A percentile compares a stretch with the other conserved stretches of the same genome.
Conservation (phyloP, 2,797 vertebrate genomes). For the Champsocephalus gunnari region DNA sequence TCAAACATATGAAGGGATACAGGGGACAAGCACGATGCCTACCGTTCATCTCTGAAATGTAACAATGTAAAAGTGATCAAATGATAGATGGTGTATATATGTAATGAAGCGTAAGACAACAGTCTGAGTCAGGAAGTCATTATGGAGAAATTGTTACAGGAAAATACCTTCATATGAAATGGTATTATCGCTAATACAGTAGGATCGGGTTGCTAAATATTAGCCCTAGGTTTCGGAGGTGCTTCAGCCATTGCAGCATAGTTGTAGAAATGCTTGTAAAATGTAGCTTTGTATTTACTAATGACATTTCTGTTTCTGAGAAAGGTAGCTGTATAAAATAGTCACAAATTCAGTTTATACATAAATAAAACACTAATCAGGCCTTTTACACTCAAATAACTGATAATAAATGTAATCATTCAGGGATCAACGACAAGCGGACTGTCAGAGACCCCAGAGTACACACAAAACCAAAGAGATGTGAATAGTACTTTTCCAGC, state of each 20-base stretch:
- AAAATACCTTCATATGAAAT: background rate
- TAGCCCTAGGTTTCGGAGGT: background rate
- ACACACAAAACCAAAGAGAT: no score
- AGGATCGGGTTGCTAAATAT: slow-evolving; percentile 5
- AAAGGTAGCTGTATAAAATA: background rate
- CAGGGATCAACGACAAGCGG: background rate
- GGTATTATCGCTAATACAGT: background rate
- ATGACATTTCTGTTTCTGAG: background rate
- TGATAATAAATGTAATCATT: background rate
- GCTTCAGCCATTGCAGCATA: background rate
- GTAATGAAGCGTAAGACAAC: background rate
- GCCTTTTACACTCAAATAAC: background rate
- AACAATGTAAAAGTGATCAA: background rate
- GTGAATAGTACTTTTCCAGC: background rate
- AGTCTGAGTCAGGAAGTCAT: background rate
- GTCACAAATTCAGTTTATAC: background rate
- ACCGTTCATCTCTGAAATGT: background rate
- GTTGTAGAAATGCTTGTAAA: background rate
- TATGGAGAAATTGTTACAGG: no score
- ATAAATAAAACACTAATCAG: background rate
- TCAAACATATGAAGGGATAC: background rate
- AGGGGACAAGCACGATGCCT: background rate
- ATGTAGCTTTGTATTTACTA: slow-evolving; percentile 1
- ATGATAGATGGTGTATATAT: background rate
- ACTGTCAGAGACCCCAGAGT: background rate